These are phyloP conservation scores for Pristionchus mayeri DNA, from an alignment of 2,888 invertebrate species.

Conservation along the genomic window DNA sequence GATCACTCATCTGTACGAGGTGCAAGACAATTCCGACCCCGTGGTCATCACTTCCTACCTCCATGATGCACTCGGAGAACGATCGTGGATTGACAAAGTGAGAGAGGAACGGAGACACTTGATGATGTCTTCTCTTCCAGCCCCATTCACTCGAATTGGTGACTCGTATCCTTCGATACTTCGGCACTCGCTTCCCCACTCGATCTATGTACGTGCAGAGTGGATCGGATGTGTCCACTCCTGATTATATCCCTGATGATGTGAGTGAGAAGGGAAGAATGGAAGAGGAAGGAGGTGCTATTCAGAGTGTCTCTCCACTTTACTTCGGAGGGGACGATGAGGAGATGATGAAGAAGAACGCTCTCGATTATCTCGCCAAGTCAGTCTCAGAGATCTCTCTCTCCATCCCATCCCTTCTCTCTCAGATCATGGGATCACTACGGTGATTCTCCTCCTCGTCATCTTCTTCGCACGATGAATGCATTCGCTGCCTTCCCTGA, in stretches of 20 bases:
- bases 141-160: constrained; percentile 21
- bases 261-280: background rate
- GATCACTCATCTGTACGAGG: constrained; percentile 21
- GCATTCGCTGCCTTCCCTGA: constrained; percentile 24
- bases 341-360: background rate
- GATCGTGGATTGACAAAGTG: constrained; percentile 42
- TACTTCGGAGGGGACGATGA: constrained; percentile 10
- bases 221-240: constrained; percentile 29
- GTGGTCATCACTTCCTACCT: background rate
- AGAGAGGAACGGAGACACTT: background rate
- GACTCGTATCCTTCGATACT: constrained; percentile 23
- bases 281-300: background rate
- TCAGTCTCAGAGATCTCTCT: no score
- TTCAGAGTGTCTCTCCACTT: background rate
- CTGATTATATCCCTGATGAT: constrained; percentile 40
- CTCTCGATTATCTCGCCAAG: constrained; percentile 26
- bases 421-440: constrained; percentile 22
- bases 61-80: constrained; percentile 45
- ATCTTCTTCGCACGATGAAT: constrained; percentile 38
- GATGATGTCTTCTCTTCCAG: background rate
- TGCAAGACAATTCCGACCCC: background rate
- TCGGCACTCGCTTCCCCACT: constrained; percentile 41
- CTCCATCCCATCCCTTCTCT: background rate
- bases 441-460: constrained; percentile 44
- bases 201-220: constrained; percentile 16